phyloP scores from a whole-genome alignment of 2,888 invertebrate genomes.

The Poecilus cupreus region DNA sequence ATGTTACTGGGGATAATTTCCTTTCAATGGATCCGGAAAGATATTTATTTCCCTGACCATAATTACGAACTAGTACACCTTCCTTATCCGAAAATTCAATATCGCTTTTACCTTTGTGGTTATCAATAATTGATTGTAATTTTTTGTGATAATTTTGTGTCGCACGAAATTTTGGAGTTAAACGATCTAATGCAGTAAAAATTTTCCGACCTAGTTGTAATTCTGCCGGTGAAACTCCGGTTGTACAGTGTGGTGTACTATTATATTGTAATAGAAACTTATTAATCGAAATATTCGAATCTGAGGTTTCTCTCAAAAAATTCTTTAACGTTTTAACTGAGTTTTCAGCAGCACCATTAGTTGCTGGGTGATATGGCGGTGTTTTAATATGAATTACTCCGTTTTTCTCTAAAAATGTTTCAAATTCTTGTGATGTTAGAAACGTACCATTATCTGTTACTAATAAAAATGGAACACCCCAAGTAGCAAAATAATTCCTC shows the following conservation, averaged over 20 bases:
- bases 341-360: not conserved
- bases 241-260: not conserved
- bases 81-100: too few species aligned
- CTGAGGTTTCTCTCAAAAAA: not conserved
- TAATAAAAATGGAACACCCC: not conserved
- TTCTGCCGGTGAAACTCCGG: not conserved
- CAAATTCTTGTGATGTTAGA: too few species aligned
- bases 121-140: not conserved
- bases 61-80: not conserved
- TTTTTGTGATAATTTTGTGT: not conserved
- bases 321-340: too few species aligned
- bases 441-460: too few species aligned
- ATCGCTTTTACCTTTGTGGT: not conserved
- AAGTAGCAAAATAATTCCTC: not conserved
- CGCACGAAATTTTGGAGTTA: not conserved
- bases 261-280: not conserved
- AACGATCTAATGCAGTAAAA: not conserved
- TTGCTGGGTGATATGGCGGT: not conserved
- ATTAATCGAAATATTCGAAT: not conserved
- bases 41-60: not conserved
- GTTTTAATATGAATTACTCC: not conserved
- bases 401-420: not conserved
- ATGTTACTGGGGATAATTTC: not conserved
- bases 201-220: not conserved
- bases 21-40: not conserved